Conservation (phyloP, 2,113 vertebrate genomes). For the Cyprinodon tularosa region DNA sequence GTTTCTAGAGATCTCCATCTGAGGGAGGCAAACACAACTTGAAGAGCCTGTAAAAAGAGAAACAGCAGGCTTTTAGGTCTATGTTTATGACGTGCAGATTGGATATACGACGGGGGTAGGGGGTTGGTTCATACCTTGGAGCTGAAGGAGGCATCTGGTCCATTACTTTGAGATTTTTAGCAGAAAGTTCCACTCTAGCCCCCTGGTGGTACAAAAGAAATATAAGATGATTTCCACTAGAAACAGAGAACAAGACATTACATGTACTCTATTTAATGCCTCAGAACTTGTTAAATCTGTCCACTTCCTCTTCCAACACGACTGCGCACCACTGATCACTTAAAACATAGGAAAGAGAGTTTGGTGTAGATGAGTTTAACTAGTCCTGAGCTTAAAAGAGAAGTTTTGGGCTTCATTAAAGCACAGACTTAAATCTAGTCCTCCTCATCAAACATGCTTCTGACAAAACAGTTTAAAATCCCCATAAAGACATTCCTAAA, state of each 20-base stretch:
- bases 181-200: conserved; percentile 95
- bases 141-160: conserved; percentile 94
- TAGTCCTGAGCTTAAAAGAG: too few relatives aligned
- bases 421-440: too few relatives aligned
- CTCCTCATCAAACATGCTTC: too few relatives aligned
- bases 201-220: conserved; percentile 80
- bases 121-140: conserved; percentile 83
- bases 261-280: neutral
- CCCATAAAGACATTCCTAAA: too few relatives aligned
- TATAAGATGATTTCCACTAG: neutral
- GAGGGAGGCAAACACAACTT: conserved; percentile 92
- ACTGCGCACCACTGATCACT: too few relatives aligned
- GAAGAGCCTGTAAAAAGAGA: conserved; percentile 84
- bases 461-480: too few relatives aligned
- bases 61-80: neutral
- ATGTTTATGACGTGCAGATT: neutral
- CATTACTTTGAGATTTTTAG: conserved; percentile 97
- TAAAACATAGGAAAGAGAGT: too few relatives aligned
- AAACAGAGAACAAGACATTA: neutral
- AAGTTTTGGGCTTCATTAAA: too few relatives aligned
- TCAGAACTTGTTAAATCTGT: too few relatives aligned
- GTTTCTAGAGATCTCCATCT: conserved; percentile 89
- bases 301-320: too few relatives aligned
- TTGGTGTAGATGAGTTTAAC: too few relatives aligned
- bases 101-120: neutral